Evolutionary conservation across 2,113 vertebrate species (phyloP).

Genomic region (Lates calcarifer): DNA sequence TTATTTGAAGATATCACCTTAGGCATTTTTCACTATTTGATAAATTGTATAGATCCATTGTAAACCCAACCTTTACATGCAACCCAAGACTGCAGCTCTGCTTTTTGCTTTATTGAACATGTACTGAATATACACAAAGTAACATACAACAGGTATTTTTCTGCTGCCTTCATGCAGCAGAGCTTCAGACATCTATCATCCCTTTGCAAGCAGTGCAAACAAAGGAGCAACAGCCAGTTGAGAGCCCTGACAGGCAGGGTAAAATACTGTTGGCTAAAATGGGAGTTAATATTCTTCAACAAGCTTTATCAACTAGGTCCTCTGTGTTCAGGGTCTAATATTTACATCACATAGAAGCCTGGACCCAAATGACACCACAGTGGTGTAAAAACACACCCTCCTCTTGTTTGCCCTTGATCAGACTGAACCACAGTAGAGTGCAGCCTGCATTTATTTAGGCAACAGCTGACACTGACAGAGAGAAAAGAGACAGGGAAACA

Average conservation of each 20-base stretch:
- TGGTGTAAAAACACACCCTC: slow-evolving; percentile 32
- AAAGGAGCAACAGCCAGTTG: slow-evolving; percentile 49
- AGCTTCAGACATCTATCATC: slow-evolving; percentile 64
- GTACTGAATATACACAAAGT: not conserved
- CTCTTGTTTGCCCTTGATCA: slow-evolving; percentile 58
- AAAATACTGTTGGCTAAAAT: slow-evolving; percentile 35
- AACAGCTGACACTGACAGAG: slow-evolving; percentile 44
- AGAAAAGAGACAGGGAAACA: slow-evolving; percentile 32
- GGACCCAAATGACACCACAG: slow-evolving; percentile 26
- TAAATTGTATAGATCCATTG: not conserved
- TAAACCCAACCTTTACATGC: slow-evolving; percentile 14
- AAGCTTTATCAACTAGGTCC: slow-evolving; percentile 34
- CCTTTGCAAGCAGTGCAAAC: slow-evolving; percentile 45
- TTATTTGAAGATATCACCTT: not conserved
- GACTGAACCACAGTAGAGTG: slow-evolving; percentile 42
- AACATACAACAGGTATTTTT: slow-evolving; percentile 39
- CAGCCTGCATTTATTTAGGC: slow-evolving; percentile 58
- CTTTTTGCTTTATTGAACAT: not conserved
- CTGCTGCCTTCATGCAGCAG: slow-evolving; percentile 36
- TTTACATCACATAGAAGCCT: slow-evolving; percentile 39
- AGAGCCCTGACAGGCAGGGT: slow-evolving; percentile 48
- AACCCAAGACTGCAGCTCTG: slow-evolving; percentile 2
- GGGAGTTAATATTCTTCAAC: slow-evolving; percentile 10
- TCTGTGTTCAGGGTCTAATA: slow-evolving; percentile 38
- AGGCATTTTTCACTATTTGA: not conserved